These are phyloP conservation scores for Acrossocheilus wenchowensis DNA, from an alignment of 2,797 vertebrate genomes.

Conservation along the genomic window DNA sequence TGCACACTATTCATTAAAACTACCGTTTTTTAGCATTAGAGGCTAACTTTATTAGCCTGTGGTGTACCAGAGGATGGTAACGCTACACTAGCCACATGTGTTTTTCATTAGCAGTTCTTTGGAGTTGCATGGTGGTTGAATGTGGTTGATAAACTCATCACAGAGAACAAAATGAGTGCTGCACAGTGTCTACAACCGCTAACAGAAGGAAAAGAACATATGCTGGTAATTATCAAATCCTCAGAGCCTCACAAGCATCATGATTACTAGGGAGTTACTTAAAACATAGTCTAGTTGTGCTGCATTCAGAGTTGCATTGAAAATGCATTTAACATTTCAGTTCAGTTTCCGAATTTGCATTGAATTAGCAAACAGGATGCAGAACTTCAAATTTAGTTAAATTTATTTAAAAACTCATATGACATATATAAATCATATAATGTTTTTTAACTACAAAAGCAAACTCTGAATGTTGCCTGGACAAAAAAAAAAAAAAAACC, in stretches of 20 bases:
- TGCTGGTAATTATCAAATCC: slow-evolving; percentile 29
- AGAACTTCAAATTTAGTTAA: not conserved
- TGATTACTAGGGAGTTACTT: slow-evolving; percentile 7
- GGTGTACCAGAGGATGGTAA: slow-evolving; percentile 36
- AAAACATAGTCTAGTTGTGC: not conserved
- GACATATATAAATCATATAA: too few relatives aligned
- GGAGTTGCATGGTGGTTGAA: slow-evolving; percentile 37
- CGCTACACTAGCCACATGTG: slow-evolving; percentile 29
- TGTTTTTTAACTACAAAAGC: too few relatives aligned
- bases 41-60: slow-evolving; percentile 36
- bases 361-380: not conserved
- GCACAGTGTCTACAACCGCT: slow-evolving; percentile 1
- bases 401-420: not conserved
- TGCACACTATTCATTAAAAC: slow-evolving; percentile 36
- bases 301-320: not conserved
- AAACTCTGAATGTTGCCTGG: too few relatives aligned
- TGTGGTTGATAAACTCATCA: slow-evolving; percentile 15
- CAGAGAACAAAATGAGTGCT: slow-evolving; percentile 17
- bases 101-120: slow-evolving; percentile 45
- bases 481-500: too few relatives aligned
- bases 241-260: slow-evolving; percentile 12
- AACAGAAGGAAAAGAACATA: slow-evolving; percentile 25
- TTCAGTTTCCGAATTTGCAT: not conserved
- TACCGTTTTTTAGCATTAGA: slow-evolving; percentile 21
- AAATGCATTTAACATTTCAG: not conserved